Conservation (phyloP, 2,797 vertebrate species). For the Mormyrops attenuatus region DNA sequence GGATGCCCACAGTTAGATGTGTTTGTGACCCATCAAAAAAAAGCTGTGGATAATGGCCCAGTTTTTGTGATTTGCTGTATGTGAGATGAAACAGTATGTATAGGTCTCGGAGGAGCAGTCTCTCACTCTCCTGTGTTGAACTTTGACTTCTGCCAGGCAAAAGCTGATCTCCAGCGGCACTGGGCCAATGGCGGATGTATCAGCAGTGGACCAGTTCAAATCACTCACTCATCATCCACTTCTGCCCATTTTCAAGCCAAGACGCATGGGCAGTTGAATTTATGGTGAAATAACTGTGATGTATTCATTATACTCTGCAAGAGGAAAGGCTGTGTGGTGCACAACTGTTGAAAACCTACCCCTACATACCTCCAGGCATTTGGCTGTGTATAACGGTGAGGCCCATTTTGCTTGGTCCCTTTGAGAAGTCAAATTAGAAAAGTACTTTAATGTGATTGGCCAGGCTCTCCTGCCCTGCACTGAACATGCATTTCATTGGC, state of each 20-base stretch:
- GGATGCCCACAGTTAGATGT: not conserved
- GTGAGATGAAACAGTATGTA: not conserved
- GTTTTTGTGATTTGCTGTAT: not conserved
- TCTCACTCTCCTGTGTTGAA: not conserved
- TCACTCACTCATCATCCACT: not conserved
- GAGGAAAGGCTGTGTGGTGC: not conserved
- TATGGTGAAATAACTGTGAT: not conserved
- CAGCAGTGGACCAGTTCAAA: not conserved
- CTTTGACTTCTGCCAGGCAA: not conserved
- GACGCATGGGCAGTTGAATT: not conserved
- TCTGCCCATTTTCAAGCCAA: not conserved
- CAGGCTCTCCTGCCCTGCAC: not conserved
- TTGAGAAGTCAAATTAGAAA: not conserved
- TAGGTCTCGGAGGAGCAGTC: not conserved
- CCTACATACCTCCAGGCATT: not conserved
- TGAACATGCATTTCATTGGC: not conserved
- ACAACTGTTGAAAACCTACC: not conserved
- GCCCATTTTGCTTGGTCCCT: not conserved
- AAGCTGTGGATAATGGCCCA: not conserved
- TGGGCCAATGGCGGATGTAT: not conserved
- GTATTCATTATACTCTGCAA: not conserved
- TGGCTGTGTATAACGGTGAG: not conserved
- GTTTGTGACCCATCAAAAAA: not conserved
- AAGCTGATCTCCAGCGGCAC: not conserved
- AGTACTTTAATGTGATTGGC: not conserved